Conservation (phyloP, 2,888 invertebrate genomes). For the Nephrotoma guestfalica region DNA sequence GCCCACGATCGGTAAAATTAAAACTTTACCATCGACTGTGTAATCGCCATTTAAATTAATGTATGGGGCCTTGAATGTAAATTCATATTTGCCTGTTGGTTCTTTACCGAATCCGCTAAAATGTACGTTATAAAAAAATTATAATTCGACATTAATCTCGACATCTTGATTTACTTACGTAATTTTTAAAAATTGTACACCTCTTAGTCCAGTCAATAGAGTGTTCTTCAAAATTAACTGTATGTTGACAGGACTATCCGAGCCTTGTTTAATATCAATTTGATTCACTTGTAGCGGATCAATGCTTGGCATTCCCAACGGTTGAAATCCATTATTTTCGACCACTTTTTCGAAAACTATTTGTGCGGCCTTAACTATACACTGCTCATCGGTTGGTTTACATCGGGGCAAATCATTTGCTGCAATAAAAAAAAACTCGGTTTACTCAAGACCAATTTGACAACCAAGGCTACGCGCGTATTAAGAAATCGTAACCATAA, state of each 20-base stretch:
- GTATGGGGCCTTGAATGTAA: conserved; percentile 2
- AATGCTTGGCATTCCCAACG: conserved; percentile 7
- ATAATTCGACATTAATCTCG: not conserved
- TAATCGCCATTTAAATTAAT: conserved; percentile 9
- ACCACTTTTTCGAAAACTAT: conserved; percentile 1
- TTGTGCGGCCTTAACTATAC: conserved; percentile 2
- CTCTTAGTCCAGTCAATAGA: conserved; percentile 4
- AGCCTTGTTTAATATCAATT: conserved; percentile 10
- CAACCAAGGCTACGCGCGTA: not conserved
- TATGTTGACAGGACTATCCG: conserved; percentile 10
- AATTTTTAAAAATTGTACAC: conserved; percentile 6
- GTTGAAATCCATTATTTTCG: not conserved
- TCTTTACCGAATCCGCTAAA: conserved; percentile 10
- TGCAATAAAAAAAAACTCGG: not conserved
- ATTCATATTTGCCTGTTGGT: conserved; percentile 7
- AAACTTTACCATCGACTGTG: conserved; percentile 17
- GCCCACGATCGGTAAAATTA: conserved; percentile 21
- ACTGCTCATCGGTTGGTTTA: conserved; percentile 4
- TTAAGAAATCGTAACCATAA: not conserved
- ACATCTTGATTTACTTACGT: conserved; percentile 6
- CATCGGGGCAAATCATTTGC: conserved; percentile 9
- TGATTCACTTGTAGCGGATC: conserved; percentile 10
- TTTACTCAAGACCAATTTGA: too few species aligned
- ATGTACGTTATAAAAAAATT: not conserved
- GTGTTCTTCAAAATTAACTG: conserved; percentile 8